Evolutionary conservation across 2,797 vertebrate species (phyloP).

Genomic region (Carapus acus): DNA sequence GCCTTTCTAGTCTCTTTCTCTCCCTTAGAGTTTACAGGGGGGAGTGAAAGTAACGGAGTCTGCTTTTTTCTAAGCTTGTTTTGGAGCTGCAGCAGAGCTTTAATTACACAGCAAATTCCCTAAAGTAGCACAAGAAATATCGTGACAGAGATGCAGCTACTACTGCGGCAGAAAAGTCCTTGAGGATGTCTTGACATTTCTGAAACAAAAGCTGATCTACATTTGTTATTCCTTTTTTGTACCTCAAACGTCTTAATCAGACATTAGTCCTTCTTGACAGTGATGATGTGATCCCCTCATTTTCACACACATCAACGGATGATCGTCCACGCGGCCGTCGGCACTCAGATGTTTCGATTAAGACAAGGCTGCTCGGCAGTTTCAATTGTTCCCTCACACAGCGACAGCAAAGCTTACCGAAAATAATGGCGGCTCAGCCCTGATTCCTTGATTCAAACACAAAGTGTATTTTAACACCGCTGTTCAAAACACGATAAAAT

Average conservation of each 20-base stretch:
- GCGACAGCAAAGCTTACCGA: constrained; percentile 20
- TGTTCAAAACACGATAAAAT: too few species aligned
- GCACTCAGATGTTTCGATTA: constrained; percentile 57
- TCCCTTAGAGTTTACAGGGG: too few species aligned
- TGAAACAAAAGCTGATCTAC: too few species aligned
- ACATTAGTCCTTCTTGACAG: constrained; percentile 52
- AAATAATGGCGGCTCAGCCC: constrained; percentile 16
- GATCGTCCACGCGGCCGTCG: constrained; percentile 43
- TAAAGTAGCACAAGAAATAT: too few species aligned
- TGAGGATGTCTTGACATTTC: too few species aligned
- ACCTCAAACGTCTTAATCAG: constrained; percentile 28
- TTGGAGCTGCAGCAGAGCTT: not conserved
- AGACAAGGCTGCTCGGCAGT: constrained; percentile 27
- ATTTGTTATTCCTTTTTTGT: too few species aligned
- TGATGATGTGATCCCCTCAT: constrained; percentile 61
- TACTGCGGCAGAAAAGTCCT: too few species aligned
- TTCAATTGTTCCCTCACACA: constrained; percentile 44
- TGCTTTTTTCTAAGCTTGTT: too few species aligned
- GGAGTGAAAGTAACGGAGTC: too few species aligned
- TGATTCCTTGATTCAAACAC: constrained; percentile 47
- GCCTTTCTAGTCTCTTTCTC: constrained; percentile 26
- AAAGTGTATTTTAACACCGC: too few species aligned
- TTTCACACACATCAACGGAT: constrained; percentile 55
- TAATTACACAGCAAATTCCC: too few species aligned
- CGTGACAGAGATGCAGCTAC: too few species aligned